Evolutionary conservation across 2,113 vertebrate genomes (phyloP).

Genomic region (Nesoenas mayeri): DNA sequence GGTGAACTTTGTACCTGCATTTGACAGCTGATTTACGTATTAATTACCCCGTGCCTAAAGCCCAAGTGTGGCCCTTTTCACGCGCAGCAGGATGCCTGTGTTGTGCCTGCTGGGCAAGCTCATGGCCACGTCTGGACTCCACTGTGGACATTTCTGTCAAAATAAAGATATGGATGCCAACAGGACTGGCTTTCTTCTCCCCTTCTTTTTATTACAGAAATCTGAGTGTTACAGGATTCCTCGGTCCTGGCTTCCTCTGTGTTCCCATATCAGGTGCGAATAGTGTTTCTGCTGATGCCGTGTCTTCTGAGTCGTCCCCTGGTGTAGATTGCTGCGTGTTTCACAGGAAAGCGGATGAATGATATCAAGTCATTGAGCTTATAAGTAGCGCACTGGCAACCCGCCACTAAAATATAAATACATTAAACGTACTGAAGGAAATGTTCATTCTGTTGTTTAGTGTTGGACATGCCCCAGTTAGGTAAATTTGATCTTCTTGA

Average conservation of each 20-base stretch:
- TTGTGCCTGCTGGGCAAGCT: neutral
- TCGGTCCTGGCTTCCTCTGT: constrained; percentile 29
- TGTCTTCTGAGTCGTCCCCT: constrained; percentile 68
- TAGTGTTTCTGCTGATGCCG: constrained; percentile 74
- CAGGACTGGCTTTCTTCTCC: constrained; percentile 17
- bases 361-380: constrained; percentile 73
- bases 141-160: constrained; percentile 55
- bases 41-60: constrained; percentile 79
- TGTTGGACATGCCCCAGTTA: constrained; percentile 72
- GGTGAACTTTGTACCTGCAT: constrained; percentile 77
- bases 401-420: constrained; percentile 77
- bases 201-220: constrained; percentile 44
- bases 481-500: constrained; percentile 74
- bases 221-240: constrained; percentile 41
- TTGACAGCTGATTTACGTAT: constrained; percentile 83
- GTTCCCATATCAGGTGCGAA: constrained; percentile 31
- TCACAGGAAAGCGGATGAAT: constrained; percentile 73
- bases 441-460: constrained; percentile 76
- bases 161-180: constrained; percentile 43
- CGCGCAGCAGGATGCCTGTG: neutral
- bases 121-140: neutral
- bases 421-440: constrained; percentile 74
- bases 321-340: constrained; percentile 65
- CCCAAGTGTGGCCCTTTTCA: constrained; percentile 62
- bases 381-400: constrained; percentile 75